phyloP scores from a whole-genome alignment of 1,140 invertebrate genomes.

The Brachionus manjavacas region DNA sequence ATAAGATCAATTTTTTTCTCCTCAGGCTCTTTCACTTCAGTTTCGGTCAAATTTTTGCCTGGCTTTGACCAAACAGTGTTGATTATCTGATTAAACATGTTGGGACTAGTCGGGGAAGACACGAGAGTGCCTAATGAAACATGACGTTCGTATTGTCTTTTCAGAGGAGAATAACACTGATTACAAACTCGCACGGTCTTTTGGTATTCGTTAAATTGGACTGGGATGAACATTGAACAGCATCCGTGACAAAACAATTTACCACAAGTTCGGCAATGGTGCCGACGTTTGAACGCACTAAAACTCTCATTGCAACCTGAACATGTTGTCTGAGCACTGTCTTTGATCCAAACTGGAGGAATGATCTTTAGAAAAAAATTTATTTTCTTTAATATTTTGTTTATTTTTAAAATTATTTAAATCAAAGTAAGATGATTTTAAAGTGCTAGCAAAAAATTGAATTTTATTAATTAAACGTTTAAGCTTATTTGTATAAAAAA shows the following conservation, averaged over 20 bases:
- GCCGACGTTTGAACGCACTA: constrained; percentile 9
- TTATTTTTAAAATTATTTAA: too few species aligned
- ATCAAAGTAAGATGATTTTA: too few species aligned
- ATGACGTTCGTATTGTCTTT: background rate
- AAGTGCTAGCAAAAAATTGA: too few species aligned
- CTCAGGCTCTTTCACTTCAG: background rate
- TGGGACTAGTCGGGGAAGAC: background rate
- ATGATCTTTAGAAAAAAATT: background rate
- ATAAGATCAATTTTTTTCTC: background rate
- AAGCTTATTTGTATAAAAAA: too few species aligned
- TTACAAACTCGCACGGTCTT: background rate
- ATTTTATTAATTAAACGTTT: too few species aligned
- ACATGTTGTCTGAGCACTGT: constrained; percentile 14
- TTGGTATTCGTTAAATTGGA: constrained; percentile 1
- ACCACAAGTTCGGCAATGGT: constrained; percentile 40
- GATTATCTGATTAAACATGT: background rate
- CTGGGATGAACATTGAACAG: background rate
- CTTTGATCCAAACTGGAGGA: constrained; percentile 40
- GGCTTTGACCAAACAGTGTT: background rate
- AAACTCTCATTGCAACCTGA: constrained; percentile 5
- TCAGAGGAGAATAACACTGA: background rate
- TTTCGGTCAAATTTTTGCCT: background rate
- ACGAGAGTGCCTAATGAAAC: background rate
- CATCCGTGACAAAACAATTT: constrained; percentile 18
- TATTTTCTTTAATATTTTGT: too few species aligned